Evolutionary conservation across 2,888 invertebrate genomes (phyloP).

Genomic region (Ophion slaviceki): DNA sequence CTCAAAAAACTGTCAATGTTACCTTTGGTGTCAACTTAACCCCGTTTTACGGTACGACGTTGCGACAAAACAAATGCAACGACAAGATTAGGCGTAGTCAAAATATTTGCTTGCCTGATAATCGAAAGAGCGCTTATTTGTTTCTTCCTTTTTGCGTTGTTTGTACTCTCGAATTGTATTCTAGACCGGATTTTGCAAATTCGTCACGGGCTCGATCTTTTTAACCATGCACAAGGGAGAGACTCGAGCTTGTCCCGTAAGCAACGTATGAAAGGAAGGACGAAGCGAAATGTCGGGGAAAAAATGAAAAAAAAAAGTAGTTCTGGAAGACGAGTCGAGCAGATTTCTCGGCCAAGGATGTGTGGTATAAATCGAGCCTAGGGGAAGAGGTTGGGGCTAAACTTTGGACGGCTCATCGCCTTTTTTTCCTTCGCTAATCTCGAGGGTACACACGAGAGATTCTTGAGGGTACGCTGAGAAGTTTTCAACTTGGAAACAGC

Average conservation of each 20-base stretch:
- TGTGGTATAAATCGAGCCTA: not conserved
- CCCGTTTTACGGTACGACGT: not conserved
- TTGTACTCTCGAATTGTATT: not conserved
- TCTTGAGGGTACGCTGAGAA: not conserved
- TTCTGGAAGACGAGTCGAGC: conserved; percentile 1
- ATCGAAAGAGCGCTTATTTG: conserved; percentile 6
- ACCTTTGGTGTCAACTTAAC: not conserved
- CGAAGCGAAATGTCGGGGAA: not conserved
- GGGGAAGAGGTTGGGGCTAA: conserved; percentile 10
- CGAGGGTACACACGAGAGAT: conserved; percentile 24
- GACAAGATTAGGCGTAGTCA: conserved; percentile 15
- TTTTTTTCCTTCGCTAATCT: conserved; percentile 28
- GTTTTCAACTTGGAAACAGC: not conserved
- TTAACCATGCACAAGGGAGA: not conserved
- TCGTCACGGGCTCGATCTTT: conserved; percentile 37
- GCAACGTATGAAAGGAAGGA: not conserved
- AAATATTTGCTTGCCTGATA: conserved; percentile 19
- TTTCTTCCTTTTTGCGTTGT: not conserved
- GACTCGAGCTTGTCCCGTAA: conserved; percentile 10
- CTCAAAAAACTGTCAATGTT: too few species aligned
- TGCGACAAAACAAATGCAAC: not conserved
- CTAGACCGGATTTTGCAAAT: conserved; percentile 39
- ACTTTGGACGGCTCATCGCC: conserved; percentile 26
- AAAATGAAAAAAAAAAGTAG: conserved; percentile 28
- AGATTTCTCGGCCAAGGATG: conserved; percentile 1